These are phyloP conservation scores for Drosophila carrolli DNA, from an alignment of 1,140 invertebrate species.

Conservation along the genomic window DNA sequence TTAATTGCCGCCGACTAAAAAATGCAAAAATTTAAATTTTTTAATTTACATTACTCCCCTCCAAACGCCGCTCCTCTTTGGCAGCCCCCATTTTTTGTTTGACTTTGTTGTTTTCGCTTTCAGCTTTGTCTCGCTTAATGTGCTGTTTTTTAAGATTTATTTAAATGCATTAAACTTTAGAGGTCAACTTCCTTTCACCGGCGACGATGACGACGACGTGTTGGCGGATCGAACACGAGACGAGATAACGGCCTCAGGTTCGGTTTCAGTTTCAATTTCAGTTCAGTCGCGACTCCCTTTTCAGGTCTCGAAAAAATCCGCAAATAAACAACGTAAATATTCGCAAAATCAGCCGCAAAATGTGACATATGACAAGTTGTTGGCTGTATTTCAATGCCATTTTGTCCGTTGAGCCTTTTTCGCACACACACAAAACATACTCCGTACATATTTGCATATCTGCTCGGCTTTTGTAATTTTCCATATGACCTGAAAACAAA, in stretches of 20 bases:
- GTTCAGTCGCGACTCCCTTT: conserved; percentile 28
- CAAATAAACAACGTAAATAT: conserved; percentile 11
- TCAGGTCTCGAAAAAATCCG: conserved; percentile 9
- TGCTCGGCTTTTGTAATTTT: conserved; percentile 65
- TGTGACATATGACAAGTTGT: conserved; percentile 79
- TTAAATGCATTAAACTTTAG: conserved; percentile 84
- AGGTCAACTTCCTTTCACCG: conserved; percentile 82
- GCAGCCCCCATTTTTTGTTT: conserved; percentile 6
- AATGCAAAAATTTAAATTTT: conserved; percentile 58
- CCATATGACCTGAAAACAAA: conserved; percentile 67
- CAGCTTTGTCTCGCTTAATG: conserved; percentile 73
- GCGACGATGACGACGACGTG: conserved; percentile 36
- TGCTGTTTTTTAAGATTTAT: conserved; percentile 69
- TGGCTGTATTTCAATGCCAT: conserved; percentile 76
- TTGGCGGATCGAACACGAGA: conserved; percentile 52
- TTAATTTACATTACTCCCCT: conserved; percentile 43
- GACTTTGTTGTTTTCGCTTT: conserved; percentile 66
- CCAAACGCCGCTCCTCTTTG: not conserved
- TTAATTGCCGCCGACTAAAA: conserved; percentile 75
- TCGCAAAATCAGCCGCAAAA: conserved; percentile 72
- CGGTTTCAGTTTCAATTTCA: conserved; percentile 12
- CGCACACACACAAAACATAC: conserved; percentile 19
- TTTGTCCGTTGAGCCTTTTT: conserved; percentile 42
- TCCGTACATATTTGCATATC: conserved; percentile 53
- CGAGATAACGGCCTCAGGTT: conserved; percentile 45